Evolutionary conservation across 2,113 vertebrate species (phyloP).

Genomic region (Vulpes ferrilata): DNA sequence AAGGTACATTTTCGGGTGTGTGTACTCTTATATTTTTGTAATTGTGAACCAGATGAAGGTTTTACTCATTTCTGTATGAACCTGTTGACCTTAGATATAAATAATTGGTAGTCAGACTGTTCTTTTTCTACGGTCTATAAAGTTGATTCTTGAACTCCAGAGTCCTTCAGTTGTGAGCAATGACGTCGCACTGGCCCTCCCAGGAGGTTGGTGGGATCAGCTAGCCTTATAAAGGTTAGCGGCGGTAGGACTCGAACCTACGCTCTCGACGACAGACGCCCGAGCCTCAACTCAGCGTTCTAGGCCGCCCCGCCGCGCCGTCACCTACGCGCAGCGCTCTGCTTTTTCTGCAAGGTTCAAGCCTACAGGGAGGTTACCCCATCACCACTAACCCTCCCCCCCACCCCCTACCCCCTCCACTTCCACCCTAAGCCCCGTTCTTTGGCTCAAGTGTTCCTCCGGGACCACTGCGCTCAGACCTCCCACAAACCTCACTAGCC

Average conservation of each 20-base stretch:
- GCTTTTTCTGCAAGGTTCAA: not conserved
- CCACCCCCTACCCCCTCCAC: too few relatives aligned
- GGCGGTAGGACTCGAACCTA: slow-evolving; percentile 86
- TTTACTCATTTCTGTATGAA: not conserved
- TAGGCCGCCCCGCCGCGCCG: too few relatives aligned
- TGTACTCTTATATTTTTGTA: not conserved
- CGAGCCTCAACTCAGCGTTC: slow-evolving; percentile 75
- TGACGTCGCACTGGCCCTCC: too few relatives aligned
- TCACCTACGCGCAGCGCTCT: too few relatives aligned
- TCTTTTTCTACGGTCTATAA: not conserved
- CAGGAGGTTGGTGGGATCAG: too few relatives aligned
- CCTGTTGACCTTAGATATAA: not conserved
- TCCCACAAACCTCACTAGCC: fast-evolving
- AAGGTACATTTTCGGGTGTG: not conserved
- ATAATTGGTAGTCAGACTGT: not conserved
- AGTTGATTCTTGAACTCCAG: not conserved
- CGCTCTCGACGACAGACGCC: slow-evolving; percentile 75
- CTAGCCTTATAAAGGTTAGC: not conserved
- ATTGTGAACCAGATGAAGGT: not conserved
- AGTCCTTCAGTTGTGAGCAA: too few relatives aligned
- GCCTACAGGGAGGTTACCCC: too few relatives aligned
- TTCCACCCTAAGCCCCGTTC: not conserved
- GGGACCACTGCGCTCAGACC: not conserved
- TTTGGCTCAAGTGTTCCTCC: not conserved
- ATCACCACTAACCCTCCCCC: too few relatives aligned